Evolutionary conservation across 2,888 invertebrate species (phyloP).

Genomic region (Lissocephala sabroskyi): DNA sequence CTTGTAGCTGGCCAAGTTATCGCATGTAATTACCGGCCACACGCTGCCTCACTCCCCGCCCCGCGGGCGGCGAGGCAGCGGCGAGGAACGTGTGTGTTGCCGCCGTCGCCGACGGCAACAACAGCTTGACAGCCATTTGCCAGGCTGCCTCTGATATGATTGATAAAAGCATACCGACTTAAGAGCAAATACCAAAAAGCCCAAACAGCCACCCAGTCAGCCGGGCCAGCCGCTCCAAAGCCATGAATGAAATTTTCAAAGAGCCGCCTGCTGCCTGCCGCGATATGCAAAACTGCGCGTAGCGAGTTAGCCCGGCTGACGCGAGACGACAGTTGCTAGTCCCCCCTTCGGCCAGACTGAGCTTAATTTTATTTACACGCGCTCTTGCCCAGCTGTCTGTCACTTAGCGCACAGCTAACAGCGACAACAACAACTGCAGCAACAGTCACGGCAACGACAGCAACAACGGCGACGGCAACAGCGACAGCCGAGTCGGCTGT

Average conservation of each 20-base stretch:
- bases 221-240: no score
- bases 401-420: slow-evolving; percentile 3
- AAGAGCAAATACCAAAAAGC: slow-evolving; percentile 41
- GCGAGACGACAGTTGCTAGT: no score
- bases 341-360: slow-evolving; percentile 35
- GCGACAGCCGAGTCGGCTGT: slow-evolving; percentile 15
- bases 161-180: slow-evolving; percentile 39
- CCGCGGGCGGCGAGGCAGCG: neutral
- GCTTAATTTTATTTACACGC: slow-evolving; percentile 62
- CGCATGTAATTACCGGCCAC: slow-evolving; percentile 60
- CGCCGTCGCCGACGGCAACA: neutral
- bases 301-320: no score
- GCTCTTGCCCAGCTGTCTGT: slow-evolving; percentile 42
- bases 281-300: no score
- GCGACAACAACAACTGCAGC: slow-evolving; percentile 25
- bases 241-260: slow-evolving; percentile 48
- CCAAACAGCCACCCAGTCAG: neutral
- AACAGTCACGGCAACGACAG: slow-evolving; percentile 15
- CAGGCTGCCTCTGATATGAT: slow-evolving; percentile 43
- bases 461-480: slow-evolving; percentile 16
- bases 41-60: neutral
- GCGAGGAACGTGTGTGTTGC: no score
- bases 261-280: neutral
- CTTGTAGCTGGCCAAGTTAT: slow-evolving; percentile 50
- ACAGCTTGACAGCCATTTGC: slow-evolving; percentile 11